Evolutionary conservation across 2,113 vertebrate species (phyloP).

Genomic region (Alaudala cheleensis): DNA sequence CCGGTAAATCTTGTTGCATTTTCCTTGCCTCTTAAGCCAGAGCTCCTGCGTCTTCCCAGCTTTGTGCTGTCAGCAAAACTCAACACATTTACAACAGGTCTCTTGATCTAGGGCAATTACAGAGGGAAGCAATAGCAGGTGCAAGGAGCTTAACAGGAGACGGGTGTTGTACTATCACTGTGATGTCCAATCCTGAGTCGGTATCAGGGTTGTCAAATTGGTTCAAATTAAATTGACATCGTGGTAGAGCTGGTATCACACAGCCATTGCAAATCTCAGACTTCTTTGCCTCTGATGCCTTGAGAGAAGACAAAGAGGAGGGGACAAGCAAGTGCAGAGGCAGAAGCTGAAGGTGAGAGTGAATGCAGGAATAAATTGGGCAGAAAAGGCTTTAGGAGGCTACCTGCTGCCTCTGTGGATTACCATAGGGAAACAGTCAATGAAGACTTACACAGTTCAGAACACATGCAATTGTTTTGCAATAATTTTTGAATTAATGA

Average conservation of each 20-base stretch:
- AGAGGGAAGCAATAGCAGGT: conserved; percentile 64
- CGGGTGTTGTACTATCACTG: conserved; percentile 33
- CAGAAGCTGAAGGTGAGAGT: neutral
- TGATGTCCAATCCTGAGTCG: conserved; percentile 47
- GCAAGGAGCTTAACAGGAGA: conserved; percentile 67
- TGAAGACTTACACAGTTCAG: neutral
- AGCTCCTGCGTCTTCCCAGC: conserved; percentile 48
- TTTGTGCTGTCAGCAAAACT: conserved; percentile 78
- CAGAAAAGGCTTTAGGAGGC: neutral
- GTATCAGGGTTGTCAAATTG: conserved; percentile 72
- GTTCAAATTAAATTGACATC: conserved; percentile 77
- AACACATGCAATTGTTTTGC: neutral
- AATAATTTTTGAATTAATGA: neutral
- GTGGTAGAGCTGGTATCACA: conserved; percentile 35
- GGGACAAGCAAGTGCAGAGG: neutral
- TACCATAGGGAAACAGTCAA: neutral
- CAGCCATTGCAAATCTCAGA: conserved; percentile 54
- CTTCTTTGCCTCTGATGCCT: conserved; percentile 41
- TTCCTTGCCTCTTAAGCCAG: conserved; percentile 65
- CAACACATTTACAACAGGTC: conserved; percentile 70
- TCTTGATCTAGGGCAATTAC: conserved; percentile 79
- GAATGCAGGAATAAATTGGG: fast-evolving
- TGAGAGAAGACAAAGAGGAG: neutral
- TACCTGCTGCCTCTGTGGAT: neutral
- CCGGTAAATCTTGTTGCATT: conserved; percentile 72